Percentiles rank a stretch among this genome's conserved stretches.
Evolutionary conservation across 2,888 invertebrate genomes (phyloP).

Genomic region (Acleris emargana): DNA sequence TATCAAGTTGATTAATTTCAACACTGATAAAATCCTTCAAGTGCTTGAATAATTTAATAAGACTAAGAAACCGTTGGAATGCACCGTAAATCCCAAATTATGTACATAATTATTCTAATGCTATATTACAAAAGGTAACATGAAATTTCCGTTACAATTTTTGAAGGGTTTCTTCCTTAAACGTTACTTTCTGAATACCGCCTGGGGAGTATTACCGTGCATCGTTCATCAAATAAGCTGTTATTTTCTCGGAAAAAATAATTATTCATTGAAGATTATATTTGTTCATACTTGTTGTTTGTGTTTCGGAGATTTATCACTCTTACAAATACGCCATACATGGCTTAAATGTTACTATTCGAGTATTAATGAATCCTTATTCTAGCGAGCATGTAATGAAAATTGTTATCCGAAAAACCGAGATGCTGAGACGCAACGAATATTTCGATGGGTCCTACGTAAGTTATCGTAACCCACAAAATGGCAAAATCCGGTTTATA

Average conservation of each 20-base stretch:
- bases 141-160: neutral
- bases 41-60: neutral
- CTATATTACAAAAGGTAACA: slow-evolving; percentile 5
- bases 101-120: slow-evolving; percentile 23
- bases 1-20: neutral
- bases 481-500: too few relatives aligned
- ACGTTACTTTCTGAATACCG: slow-evolving; percentile 2
- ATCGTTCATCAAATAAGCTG: slow-evolving; percentile 3
- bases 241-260: neutral
- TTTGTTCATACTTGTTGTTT: too few relatives aligned
- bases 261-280: neutral
- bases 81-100: slow-evolving; percentile 12
- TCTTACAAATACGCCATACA: too few relatives aligned
- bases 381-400: too few relatives aligned
- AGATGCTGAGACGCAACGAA: too few relatives aligned
- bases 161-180: slow-evolving; percentile 1
- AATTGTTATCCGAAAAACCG: too few relatives aligned
- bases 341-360: too few relatives aligned
- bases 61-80: slow-evolving; percentile 4
- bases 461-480: too few relatives aligned
- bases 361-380: too few relatives aligned
- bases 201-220: neutral
- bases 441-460: too few relatives aligned
- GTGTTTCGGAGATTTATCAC: too few relatives aligned
- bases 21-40: neutral